A percentile compares a stretch with the other conserved stretches of the same genome.
Conservation (phyloP, 1,140 invertebrate genomes). For the Bombus superbus region DNA sequence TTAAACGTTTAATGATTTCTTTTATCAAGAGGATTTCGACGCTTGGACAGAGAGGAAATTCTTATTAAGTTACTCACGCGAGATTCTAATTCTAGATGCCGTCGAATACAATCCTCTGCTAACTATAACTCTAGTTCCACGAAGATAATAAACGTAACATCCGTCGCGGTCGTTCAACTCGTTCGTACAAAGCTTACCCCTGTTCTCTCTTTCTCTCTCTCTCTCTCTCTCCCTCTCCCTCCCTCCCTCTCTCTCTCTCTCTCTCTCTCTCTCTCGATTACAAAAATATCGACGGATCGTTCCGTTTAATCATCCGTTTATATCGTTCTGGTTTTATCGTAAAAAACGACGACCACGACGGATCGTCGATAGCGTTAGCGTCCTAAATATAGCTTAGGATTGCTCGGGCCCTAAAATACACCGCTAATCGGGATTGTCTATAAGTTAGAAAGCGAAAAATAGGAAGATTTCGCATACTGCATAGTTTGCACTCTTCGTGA, state of each 20-base stretch:
- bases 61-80: slow-evolving; percentile 9
- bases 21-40: neutral
- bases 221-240: too few relatives aligned
- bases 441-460: neutral
- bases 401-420: neutral
- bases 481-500: too few relatives aligned
- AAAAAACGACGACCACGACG: slow-evolving; percentile 8
- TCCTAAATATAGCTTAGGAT: neutral
- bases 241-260: too few relatives aligned
- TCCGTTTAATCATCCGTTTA: neutral
- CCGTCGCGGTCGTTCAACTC: slow-evolving; percentile 49
- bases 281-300: neutral
- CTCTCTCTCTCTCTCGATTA: neutral
- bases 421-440: neutral
- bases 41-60: neutral
- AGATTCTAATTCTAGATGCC: slow-evolving; percentile 18
- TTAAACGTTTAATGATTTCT: neutral
- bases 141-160: slow-evolving; percentile 40
- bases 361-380: neutral
- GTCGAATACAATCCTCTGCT: slow-evolving; percentile 33
- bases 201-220: neutral
- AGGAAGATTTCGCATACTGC: neutral
- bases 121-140: slow-evolving; percentile 39
- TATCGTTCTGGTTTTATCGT: neutral
- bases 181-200: neutral